Evolutionary conservation across 2,797 vertebrate species (phyloP).

Genomic region (Acrossocheilus wenchowensis): DNA sequence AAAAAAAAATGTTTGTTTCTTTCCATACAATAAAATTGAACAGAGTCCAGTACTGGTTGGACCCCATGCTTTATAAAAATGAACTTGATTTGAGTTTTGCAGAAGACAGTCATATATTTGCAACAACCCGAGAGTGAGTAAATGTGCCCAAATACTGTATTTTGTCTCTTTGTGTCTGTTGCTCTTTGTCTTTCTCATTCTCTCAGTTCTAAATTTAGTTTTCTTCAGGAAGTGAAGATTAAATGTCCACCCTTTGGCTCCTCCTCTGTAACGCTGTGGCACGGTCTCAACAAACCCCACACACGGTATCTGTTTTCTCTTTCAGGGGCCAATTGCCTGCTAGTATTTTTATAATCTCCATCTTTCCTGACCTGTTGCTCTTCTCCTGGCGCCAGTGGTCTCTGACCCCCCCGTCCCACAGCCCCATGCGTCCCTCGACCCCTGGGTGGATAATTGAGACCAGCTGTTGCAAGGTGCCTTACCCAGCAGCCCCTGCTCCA

Average conservation of each 20-base stretch:
- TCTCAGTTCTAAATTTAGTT: conserved; percentile 14
- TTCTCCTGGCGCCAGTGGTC: conserved; percentile 83
- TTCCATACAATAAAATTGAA: neutral
- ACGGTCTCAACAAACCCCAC: conserved; percentile 42
- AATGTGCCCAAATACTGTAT: neutral
- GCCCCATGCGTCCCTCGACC: conserved; percentile 67
- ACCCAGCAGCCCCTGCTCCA: conserved; percentile 63
- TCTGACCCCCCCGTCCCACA: conserved; percentile 67
- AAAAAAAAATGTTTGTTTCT: neutral
- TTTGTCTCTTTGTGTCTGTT: neutral
- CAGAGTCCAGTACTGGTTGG: neutral
- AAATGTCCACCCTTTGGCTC: conserved; percentile 35
- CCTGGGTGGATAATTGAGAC: conserved; percentile 80
- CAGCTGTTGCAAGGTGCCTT: conserved; percentile 87
- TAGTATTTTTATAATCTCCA: conserved; percentile 87
- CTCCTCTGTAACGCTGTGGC: conserved; percentile 15
- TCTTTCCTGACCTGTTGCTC: conserved; percentile 84
- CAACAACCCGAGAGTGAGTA: too few species aligned
- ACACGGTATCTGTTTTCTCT: conserved; percentile 54
- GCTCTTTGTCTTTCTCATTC: neutral
- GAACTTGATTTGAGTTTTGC: neutral
- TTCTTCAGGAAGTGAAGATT: conserved; percentile 54
- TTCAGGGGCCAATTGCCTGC: conserved; percentile 79
- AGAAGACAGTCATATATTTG: neutral
- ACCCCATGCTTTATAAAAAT: neutral